Conservation (phyloP, 2,113 vertebrate genomes). For the Cyprinus carpio region DNA sequence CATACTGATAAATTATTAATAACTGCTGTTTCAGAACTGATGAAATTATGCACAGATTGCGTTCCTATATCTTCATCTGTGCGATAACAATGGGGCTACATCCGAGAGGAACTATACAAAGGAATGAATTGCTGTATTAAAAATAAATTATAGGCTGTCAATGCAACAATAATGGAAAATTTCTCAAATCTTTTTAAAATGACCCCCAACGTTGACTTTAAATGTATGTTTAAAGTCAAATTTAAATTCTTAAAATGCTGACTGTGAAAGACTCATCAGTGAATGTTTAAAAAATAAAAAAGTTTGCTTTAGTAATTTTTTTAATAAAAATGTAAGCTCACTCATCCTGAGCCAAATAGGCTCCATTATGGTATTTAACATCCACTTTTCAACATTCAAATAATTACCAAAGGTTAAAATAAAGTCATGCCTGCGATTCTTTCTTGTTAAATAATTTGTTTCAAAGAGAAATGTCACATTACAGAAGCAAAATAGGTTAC, state of each 20-base stretch:
- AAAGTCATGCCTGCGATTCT: neutral
- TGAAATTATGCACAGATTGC: neutral
- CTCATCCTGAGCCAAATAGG: neutral
- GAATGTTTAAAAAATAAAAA: neutral
- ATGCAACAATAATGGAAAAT: neutral
- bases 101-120: neutral
- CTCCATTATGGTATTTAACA: neutral
- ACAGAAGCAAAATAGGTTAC: neutral
- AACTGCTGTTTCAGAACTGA: constrained; percentile 36
- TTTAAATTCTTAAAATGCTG: neutral
- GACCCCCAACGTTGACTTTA: neutral
- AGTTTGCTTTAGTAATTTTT: neutral
- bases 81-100: constrained; percentile 7
- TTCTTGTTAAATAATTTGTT: neutral
- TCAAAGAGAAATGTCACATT: neutral
- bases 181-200: neutral
- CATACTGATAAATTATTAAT: constrained; percentile 59
- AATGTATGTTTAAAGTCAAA: neutral
- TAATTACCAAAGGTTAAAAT: constrained; percentile 23
- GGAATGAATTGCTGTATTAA: neutral
- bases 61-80: constrained; percentile 9
- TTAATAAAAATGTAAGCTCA: neutral
- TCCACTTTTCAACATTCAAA: neutral
- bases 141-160: neutral
- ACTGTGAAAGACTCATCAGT: neutral